These are phyloP conservation scores for Coenobita brevimanus DNA, from an alignment of 1,140 invertebrate genomes.

Conservation along the genomic window DNA sequence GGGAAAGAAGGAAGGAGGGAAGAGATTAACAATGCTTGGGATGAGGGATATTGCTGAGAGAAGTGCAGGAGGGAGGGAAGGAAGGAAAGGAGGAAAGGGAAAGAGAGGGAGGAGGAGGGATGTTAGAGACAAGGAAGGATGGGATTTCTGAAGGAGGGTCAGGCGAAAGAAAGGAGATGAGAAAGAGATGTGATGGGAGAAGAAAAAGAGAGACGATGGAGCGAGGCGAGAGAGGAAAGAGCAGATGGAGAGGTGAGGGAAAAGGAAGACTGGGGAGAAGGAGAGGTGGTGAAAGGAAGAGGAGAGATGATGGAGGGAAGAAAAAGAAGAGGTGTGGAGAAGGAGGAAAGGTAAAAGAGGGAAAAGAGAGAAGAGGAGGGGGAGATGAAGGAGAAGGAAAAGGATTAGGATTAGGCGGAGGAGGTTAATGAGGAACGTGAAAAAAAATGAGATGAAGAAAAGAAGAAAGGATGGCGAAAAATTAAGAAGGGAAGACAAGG, in stretches of 20 bases:
- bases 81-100: neutral
- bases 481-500: neutral
- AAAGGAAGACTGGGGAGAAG: neutral
- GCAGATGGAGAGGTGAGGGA: neutral
- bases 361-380: neutral
- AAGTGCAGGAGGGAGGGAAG: neutral
- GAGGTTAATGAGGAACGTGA: neutral
- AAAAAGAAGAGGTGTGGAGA: too few relatives aligned
- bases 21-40: too few relatives aligned
- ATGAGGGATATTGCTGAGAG: neutral
- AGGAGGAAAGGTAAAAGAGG: neutral
- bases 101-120: neutral
- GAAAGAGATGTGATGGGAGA: neutral
- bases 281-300: neutral
- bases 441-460: neutral
- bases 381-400: neutral
- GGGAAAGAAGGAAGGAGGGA: neutral
- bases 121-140: neutral
- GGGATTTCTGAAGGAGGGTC: neutral
- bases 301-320: neutral
- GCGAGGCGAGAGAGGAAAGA: neutral
- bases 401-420: neutral
- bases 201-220: neutral
- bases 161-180: neutral
- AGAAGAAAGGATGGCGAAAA: neutral